Evolutionary conservation across 2,888 invertebrate species (phyloP).

Genomic region (Neria commutata): DNA sequence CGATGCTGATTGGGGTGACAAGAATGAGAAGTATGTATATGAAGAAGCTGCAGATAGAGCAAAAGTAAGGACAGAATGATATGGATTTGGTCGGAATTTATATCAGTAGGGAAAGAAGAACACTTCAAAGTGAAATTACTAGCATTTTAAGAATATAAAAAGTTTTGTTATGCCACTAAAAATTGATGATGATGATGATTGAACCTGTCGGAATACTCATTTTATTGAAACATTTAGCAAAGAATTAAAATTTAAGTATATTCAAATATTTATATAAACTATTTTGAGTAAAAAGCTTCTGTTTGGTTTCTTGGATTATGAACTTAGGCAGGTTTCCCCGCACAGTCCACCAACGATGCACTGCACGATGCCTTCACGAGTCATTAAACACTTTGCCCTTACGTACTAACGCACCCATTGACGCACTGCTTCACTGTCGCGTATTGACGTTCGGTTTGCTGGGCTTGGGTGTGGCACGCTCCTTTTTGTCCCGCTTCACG

Average conservation of each 20-base stretch:
- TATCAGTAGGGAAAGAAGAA: too few species aligned
- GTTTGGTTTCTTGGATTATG: neutral
- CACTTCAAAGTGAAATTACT: too few species aligned
- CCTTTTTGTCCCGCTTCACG: constrained; percentile 49
- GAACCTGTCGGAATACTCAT: too few species aligned
- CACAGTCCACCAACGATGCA: neutral
- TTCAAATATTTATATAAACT: constrained; percentile 21
- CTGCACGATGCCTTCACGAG: neutral
- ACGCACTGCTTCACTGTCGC: constrained; percentile 18
- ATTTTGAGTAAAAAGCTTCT: constrained; percentile 29
- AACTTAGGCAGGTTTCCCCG: neutral
- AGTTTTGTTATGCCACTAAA: too few species aligned
- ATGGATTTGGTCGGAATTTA: too few species aligned
- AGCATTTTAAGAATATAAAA: too few species aligned
- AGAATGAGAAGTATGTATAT: too few species aligned
- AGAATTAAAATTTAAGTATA: neutral
- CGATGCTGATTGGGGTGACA: too few species aligned
- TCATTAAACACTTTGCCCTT: neutral
- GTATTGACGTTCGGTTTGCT: constrained; percentile 21
- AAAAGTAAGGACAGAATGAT: too few species aligned
- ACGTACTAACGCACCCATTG: neutral
- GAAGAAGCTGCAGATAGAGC: too few species aligned
- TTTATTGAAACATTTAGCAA: constrained; percentile 15
- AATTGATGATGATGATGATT: too few species aligned
- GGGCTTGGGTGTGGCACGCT: constrained; percentile 40